phyloP scores from a whole-genome alignment of 2,113 vertebrate genomes.

The Psettodes erumei region DNA sequence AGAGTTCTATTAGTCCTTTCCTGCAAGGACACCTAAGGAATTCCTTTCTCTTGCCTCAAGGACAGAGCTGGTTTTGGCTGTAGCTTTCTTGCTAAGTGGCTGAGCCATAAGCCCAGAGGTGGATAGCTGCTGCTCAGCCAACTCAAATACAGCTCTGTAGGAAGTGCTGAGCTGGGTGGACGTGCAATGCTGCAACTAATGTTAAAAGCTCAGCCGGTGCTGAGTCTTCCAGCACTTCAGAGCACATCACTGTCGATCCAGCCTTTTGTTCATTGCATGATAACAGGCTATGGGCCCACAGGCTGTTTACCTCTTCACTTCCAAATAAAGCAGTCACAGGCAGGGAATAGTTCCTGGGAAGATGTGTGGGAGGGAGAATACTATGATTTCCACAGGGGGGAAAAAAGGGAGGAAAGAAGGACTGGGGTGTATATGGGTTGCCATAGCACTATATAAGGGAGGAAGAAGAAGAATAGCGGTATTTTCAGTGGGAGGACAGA shows the following conservation, averaged over 20 bases:
- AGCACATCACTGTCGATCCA: conserved; percentile 32
- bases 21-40: conserved; percentile 39
- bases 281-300: conserved; percentile 18
- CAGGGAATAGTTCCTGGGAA: conserved; percentile 28
- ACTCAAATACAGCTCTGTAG: conserved; percentile 60
- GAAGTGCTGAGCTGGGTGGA: conserved; percentile 68
- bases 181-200: conserved; percentile 42
- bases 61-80: conserved; percentile 60
- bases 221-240: conserved; percentile 37
- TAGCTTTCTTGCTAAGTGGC: conserved; percentile 52
- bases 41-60: conserved; percentile 48
- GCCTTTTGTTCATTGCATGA: conserved; percentile 42
- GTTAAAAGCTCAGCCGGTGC: conserved; percentile 51
- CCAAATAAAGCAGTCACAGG: conserved; percentile 27
- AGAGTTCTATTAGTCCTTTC: conserved; percentile 38
- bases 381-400: conserved; percentile 39
- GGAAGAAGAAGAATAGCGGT: conserved; percentile 63
- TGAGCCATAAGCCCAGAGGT: conserved; percentile 68
- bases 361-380: conserved; percentile 47
- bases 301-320: conserved; percentile 19
- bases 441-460: conserved; percentile 65
- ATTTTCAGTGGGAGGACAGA: conserved; percentile 68
- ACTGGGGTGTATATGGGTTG: conserved; percentile 57
- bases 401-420: conserved; percentile 40
- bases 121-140: conserved; percentile 66